A percentile compares a stretch with the other conserved stretches of the same genome.
phyloP scores from a whole-genome alignment of 2,888 invertebrate genomes.

The Athripsodes cinereus region DNA sequence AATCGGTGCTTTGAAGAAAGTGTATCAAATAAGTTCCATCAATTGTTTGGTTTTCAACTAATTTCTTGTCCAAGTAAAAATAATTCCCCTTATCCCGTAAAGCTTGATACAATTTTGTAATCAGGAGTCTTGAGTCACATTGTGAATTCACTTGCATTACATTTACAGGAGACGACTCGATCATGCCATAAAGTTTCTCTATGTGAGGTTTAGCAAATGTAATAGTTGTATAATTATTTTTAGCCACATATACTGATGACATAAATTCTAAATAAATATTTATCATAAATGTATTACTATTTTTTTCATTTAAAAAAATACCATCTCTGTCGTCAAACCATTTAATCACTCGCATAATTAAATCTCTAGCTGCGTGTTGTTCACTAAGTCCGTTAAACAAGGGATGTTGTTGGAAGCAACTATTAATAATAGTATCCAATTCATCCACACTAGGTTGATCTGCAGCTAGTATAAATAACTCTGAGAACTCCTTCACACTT shows the following conservation, averaged over 20 bases:
- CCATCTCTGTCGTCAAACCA: background rate
- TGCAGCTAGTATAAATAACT: background rate
- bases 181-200: too few relatives aligned
- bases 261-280: background rate
- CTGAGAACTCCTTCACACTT: background rate
- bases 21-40: too few relatives aligned
- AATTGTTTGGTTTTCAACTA: too few relatives aligned
- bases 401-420: background rate
- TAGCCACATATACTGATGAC: background rate
- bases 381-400: background rate
- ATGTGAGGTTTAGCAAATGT: too few relatives aligned
- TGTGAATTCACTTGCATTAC: too few relatives aligned
- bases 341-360: background rate
- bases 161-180: too few relatives aligned
- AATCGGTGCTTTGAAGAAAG: too few relatives aligned
- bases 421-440: background rate
- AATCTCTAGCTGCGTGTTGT: background rate
- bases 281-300: background rate
- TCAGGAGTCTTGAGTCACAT: too few relatives aligned
- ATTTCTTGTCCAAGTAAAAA: too few relatives aligned
- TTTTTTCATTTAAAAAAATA: background rate
- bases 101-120: too few relatives aligned
- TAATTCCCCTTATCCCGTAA: too few relatives aligned
- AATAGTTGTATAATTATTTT: too few relatives aligned
- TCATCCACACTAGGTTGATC: background rate